phyloP scores from a whole-genome alignment of 2,113 vertebrate species.

The Urocynchramus pylzowi region DNA sequence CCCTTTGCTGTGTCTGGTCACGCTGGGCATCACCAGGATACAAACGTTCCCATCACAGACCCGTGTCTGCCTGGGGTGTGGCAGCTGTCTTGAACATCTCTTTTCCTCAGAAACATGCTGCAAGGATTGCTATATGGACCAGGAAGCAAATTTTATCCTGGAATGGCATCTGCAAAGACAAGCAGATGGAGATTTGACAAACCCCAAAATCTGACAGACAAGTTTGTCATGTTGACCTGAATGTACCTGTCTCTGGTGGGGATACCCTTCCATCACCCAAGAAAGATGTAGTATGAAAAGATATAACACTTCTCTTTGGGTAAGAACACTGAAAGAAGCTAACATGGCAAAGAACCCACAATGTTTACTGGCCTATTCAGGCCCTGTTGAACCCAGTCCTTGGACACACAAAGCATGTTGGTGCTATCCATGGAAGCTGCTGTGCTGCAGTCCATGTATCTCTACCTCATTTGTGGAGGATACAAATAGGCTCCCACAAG shows the following conservation, averaged over 20 bases:
- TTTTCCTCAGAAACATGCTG: background rate
- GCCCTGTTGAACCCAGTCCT: background rate
- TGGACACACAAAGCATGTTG: background rate
- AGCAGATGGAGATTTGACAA: background rate
- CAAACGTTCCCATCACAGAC: background rate
- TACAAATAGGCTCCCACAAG: background rate
- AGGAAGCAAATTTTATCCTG: background rate
- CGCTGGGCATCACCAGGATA: background rate
- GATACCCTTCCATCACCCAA: background rate
- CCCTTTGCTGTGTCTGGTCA: rapidly evolving
- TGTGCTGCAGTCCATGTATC: background rate
- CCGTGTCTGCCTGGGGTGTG: background rate
- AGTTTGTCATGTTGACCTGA: background rate
- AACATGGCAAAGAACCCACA: rapidly evolving
- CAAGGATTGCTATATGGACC: background rate
- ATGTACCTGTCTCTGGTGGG: background rate
- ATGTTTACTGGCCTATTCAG: background rate
- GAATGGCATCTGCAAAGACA: background rate
- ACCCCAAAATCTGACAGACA: background rate
- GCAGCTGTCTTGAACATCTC: background rate
- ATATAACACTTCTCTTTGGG: background rate
- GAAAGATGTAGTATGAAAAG: background rate
- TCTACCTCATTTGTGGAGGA: background rate
- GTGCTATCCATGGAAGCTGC: background rate
- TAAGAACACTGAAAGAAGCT: background rate